Evolutionary conservation across 2,797 vertebrate species (phyloP).

Genomic region (Catharus ustulatus): DNA sequence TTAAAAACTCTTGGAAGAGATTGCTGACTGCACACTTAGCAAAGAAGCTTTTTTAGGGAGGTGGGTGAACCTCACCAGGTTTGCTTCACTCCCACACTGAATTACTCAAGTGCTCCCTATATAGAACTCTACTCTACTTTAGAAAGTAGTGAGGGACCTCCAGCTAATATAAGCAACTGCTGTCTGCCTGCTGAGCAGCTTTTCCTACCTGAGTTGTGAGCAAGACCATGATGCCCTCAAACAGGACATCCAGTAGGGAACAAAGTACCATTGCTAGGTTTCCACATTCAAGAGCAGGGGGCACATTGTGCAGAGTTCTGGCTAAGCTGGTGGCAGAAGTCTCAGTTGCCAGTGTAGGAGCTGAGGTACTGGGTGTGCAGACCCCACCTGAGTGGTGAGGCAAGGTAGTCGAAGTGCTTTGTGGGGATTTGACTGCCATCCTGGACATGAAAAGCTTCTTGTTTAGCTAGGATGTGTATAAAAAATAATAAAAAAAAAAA

Average conservation of each 20-base stretch:
- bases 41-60: not conserved
- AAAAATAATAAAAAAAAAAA: not conserved
- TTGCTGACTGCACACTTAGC: not conserved
- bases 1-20: not conserved
- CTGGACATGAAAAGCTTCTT: not conserved
- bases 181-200: not conserved
- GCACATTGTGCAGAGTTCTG: fast-evolving
- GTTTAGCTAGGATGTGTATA: not conserved
- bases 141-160: not conserved
- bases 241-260: not conserved
- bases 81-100: not conserved
- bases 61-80: not conserved
- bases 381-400: fast-evolving
- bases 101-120: not conserved
- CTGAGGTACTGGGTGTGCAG: not conserved
- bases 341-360: not conserved
- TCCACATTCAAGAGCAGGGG: not conserved
- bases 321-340: not conserved
- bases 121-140: not conserved
- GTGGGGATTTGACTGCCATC: not conserved
- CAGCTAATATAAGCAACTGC: not conserved
- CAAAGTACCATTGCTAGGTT: fast-evolving
- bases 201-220: not conserved
- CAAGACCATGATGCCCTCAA: not conserved
- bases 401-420: fast-evolving